phyloP scores from a whole-genome alignment of 2,888 invertebrate species.

The Philhelius pedissequus region DNA sequence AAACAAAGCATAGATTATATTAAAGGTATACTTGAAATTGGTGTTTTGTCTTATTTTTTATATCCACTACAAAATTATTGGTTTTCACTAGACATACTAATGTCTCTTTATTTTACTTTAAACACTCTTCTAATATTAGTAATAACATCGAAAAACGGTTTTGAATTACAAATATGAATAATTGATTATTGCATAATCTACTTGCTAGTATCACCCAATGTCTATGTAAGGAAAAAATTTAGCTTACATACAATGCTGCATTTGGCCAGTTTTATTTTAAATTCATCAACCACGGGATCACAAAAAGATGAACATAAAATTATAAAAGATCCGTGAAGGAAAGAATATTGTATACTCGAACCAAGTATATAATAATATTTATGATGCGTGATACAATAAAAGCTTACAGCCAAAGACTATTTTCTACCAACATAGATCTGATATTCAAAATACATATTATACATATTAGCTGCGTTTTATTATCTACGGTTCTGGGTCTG shows the following conservation, averaged over 20 bases:
- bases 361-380: too few species aligned
- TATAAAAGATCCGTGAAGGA: too few species aligned
- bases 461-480: too few species aligned
- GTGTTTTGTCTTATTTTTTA: background rate
- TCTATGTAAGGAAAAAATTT: background rate
- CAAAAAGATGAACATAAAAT: too few species aligned
- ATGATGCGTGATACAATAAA: too few species aligned
- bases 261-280: background rate
- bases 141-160: background rate
- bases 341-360: too few species aligned
- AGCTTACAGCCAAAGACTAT: too few species aligned
- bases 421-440: too few species aligned
- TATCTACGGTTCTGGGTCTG: too few species aligned
- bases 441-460: too few species aligned
- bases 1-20: background rate
- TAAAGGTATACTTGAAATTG: background rate
- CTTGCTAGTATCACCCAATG: background rate
- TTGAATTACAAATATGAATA: background rate
- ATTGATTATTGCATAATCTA: background rate
- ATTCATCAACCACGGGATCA: too few species aligned
- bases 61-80: background rate
- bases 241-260: background rate
- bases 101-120: background rate
- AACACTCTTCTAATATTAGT: slow-evolving; percentile 13
- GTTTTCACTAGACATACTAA: background rate